phyloP scores from a whole-genome alignment of 92 coral and sea anemone genomes.

The Zoanthus gigantus region DNA sequence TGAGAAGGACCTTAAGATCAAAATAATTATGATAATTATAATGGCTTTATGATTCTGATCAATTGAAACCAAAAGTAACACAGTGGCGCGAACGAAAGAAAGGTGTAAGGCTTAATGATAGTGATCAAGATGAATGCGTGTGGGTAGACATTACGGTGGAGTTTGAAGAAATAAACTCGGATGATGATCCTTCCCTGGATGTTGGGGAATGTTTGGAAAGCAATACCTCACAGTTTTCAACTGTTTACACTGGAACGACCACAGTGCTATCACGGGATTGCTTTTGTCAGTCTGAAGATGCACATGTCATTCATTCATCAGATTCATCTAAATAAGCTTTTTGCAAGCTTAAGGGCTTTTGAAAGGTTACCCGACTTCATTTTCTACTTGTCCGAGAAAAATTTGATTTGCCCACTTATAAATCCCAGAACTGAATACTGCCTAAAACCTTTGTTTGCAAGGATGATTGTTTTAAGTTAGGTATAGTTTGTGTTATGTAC shows the following conservation, averaged over 20 bases:
- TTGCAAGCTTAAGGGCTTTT: no score
- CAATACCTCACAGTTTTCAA: no score
- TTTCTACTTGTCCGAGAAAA: no score
- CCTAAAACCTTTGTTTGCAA: no score
- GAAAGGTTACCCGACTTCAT: no score
- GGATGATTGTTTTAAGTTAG: no score
- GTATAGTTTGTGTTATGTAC: no score
- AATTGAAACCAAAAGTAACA: slow-evolving; percentile 35
- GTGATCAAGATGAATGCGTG: slow-evolving; percentile 11
- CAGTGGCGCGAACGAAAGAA: slow-evolving; percentile 21
- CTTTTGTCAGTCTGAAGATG: slow-evolving; percentile 25
- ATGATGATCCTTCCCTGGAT: background rate
- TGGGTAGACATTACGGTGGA: slow-evolving; percentile 26
- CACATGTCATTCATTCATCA: slow-evolving; percentile 10
- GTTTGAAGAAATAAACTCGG: slow-evolving; percentile 37
- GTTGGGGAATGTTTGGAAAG: no score
- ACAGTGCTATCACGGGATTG: slow-evolving; percentile 15
- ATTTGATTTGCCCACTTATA: no score
- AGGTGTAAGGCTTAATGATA: slow-evolving; percentile 5
- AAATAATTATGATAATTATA: background rate
- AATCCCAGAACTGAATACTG: no score
- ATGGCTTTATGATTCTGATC: slow-evolving; percentile 36
- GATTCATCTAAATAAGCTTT: slow-evolving; percentile 11
- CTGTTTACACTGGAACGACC: no score
- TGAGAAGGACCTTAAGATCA: background rate